Conservation (phyloP, 2,113 vertebrate genomes). For the Callorhinus ursinus region DNA sequence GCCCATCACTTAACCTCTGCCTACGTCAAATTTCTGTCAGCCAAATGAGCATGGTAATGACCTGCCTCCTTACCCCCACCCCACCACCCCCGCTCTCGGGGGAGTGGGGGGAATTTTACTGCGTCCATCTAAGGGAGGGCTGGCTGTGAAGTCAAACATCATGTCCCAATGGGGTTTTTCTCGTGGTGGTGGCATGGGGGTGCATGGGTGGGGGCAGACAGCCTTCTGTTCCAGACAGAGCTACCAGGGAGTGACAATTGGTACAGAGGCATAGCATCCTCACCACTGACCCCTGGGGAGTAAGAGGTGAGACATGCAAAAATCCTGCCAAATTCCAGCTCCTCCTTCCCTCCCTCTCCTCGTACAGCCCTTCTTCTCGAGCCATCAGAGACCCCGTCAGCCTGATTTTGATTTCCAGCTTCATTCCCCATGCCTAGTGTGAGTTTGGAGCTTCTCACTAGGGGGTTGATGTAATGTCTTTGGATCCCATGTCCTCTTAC, state of each 20-base stretch:
- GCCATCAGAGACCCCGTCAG: neutral
- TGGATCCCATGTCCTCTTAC: neutral
- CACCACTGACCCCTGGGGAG: neutral
- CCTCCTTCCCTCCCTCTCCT: neutral
- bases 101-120: neutral
- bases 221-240: neutral
- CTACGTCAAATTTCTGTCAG: neutral
- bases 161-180: neutral
- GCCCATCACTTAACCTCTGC: neutral
- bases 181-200: neutral
- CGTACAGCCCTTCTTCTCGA: neutral
- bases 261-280: neutral
- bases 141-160: neutral
- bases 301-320: neutral
- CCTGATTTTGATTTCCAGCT: neutral
- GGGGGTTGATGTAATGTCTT: neutral
- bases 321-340: neutral
- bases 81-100: neutral
- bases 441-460: neutral
- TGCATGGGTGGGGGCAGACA: neutral
- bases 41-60: neutral
- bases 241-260: neutral
- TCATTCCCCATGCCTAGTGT: neutral
- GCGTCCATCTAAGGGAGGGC: neutral
- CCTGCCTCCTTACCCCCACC: no score